Conservation (phyloP, 2,113 vertebrate species). For the Marmota monax region DNA sequence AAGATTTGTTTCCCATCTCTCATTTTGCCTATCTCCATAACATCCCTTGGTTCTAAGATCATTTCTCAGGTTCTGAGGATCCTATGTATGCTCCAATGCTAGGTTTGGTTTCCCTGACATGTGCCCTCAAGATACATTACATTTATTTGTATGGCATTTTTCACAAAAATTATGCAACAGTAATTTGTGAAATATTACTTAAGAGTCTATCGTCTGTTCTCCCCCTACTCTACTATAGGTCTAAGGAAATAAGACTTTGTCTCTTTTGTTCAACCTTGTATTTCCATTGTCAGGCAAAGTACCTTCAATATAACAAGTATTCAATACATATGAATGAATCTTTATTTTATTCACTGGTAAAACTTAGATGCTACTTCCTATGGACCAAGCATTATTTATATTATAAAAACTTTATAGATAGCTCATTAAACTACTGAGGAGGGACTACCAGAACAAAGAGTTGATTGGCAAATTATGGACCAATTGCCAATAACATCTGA, state of each 20-base stretch:
- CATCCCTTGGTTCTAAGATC: too few relatives aligned
- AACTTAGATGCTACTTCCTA: slow-evolving; percentile 25
- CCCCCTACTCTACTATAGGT: too few relatives aligned
- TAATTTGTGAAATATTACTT: too few relatives aligned
- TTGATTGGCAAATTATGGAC: background rate
- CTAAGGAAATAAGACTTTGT: background rate
- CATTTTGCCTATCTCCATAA: too few relatives aligned
- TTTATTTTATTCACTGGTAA: slow-evolving; percentile 30
- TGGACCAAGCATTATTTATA: background rate
- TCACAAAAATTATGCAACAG: too few relatives aligned
- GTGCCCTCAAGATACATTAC: too few relatives aligned
- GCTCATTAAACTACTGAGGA: slow-evolving; percentile 11
- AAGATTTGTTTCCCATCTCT: too few relatives aligned
- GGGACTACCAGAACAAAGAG: background rate
- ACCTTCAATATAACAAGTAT: background rate
- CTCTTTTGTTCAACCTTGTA: background rate
- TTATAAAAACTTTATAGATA: slow-evolving; percentile 3
- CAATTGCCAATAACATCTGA: background rate
- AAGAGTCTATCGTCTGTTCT: too few relatives aligned
- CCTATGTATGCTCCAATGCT: too few relatives aligned
- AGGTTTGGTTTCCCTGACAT: too few relatives aligned
- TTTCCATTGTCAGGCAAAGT: background rate
- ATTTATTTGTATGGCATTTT: too few relatives aligned
- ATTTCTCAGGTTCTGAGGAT: too few relatives aligned
- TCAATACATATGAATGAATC: background rate